Conservation (phyloP, 2,113 vertebrate species). For the Arvicanthis niloticus region DNA sequence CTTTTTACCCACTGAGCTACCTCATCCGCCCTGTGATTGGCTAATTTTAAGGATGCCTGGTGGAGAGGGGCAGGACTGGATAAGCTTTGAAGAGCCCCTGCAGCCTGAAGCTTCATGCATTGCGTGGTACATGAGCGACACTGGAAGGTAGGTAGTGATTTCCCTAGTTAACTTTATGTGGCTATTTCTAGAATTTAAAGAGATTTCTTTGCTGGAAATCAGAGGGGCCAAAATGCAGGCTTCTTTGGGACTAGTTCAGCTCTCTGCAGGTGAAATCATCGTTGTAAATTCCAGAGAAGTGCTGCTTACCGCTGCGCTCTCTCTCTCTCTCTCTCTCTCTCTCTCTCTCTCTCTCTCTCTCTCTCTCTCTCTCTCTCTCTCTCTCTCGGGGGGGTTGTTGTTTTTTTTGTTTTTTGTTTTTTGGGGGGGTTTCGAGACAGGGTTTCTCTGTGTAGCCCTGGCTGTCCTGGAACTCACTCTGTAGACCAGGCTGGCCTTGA, state of each 20-base stretch:
- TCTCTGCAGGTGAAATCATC: background rate
- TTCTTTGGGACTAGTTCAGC: background rate
- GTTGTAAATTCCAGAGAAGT: background rate
- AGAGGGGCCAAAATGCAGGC: background rate
- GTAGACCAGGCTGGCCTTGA: no score
- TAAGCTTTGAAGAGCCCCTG: background rate
- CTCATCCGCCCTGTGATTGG: background rate
- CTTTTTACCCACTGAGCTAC: background rate
- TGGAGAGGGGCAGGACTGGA: background rate
- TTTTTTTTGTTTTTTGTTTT: no score
- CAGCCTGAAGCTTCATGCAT: fast-evolving
- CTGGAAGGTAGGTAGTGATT: background rate
- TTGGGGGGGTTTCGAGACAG: no score
- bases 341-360: no score
- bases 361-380: no score
- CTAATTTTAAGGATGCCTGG: background rate
- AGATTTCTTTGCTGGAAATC: background rate
- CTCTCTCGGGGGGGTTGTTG: no score
- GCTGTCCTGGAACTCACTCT: no score
- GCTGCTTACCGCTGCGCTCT: background rate
- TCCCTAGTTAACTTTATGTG: background rate
- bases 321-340: no score
- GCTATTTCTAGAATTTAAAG: background rate
- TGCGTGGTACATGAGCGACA: background rate
- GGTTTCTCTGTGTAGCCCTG: no score